Base-by-base conservation (phyloP, 1,140 invertebrate species). In the Pogonus chalceus region DNA sequence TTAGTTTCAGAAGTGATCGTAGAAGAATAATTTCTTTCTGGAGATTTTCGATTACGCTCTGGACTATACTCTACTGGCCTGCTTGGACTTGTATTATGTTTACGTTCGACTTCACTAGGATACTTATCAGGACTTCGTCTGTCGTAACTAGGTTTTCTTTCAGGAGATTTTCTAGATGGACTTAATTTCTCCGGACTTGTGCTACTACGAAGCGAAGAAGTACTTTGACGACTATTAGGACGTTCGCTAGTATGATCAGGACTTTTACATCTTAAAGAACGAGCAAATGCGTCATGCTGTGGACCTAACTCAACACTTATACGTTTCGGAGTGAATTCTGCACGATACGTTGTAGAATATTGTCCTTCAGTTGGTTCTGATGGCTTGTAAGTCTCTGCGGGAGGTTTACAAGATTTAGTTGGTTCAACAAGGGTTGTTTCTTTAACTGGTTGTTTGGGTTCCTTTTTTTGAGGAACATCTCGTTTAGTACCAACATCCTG, bases 241-340 rank as follows among this genome's bases (percentile, higher is more conserved):
- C 73, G 60, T 69, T 71, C 50, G 60, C 70, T 56, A 61, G 71
- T 55, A 60, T 74, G 65, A 48, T 75, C 70, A 10, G 79, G 76
- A 52, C 71, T 77, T 39, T 80, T 76, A 47, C 80, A 74, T 47
- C 84, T 74, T 26, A 86, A 68, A 23, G 82, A 82, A 52, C 80
- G 78, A 1, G 82, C 83, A 71, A 84, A 86, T 2, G 81, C 81
- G 58, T 84, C 76, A 64, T 86, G 84, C 20, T 82, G 78, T 4
- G 83, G 79, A 63, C 81, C 83, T 51, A 78, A 73, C 57, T 81
- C 77, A 49, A 76, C 73, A 55, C 78, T 80, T 26, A 83, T 79
- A 58, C 75, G 75, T 52, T 75, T 79, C 52, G 67, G 72, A 14
- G 70, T 71, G 57, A 72, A 81, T 55, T 80, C 77, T 26, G 68